A percentile compares a stretch with the other conserved stretches of the same genome.
Evolutionary conservation across 2,113 vertebrate species (phyloP).

Genomic region (Tyrannus savana): DNA sequence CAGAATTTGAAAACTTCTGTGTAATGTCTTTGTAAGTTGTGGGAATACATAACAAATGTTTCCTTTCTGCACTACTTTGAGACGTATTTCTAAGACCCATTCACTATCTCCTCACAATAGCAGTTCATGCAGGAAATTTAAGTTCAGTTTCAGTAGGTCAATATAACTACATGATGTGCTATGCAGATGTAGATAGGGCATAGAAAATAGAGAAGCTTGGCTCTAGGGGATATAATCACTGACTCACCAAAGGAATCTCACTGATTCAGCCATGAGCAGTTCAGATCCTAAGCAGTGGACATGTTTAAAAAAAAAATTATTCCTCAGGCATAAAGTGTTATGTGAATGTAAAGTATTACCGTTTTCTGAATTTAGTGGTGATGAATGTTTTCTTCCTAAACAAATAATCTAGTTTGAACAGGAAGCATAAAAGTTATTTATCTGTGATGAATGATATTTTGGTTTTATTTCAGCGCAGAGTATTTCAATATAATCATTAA

Average conservation of each 20-base stretch:
- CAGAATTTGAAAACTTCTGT: background rate
- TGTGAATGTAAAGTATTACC: background rate
- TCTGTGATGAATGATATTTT: background rate
- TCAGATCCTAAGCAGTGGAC: background rate
- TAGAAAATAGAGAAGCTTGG: background rate
- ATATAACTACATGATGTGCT: background rate
- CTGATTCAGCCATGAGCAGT: background rate
- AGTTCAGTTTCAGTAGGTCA: background rate
- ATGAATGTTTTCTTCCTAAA: background rate
- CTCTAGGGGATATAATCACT: background rate
- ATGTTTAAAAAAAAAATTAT: background rate
- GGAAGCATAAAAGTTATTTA: background rate
- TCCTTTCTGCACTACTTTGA: background rate
- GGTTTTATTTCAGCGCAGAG: background rate
- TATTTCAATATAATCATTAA: conserved; percentile 6
- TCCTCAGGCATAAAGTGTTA: background rate
- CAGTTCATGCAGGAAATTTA: background rate
- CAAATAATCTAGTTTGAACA: background rate
- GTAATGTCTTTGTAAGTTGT: background rate
- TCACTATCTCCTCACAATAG: background rate
- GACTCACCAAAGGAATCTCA: background rate
- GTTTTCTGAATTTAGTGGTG: background rate
- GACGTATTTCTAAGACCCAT: background rate
- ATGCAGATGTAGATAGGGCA: background rate
- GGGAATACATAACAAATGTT: background rate